Evolutionary conservation across 2,888 invertebrate species (phyloP).

Genomic region (Euclidia mi): DNA sequence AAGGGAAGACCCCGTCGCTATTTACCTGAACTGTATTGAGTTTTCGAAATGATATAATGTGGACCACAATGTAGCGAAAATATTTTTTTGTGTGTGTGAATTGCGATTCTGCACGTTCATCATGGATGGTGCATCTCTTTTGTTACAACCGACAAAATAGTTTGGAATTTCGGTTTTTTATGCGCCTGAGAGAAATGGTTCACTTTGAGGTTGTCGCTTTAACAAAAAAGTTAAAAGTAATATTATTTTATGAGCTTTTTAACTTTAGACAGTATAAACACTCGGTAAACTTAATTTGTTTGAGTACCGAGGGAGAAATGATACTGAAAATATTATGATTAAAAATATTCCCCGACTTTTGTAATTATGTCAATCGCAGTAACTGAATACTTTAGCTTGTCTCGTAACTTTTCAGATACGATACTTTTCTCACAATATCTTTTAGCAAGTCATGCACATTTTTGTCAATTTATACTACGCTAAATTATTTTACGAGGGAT

Average conservation of each 20-base stretch:
- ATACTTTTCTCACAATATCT: conserved; percentile 17
- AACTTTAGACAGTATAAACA: conserved; percentile 25
- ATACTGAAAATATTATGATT: conserved; percentile 11
- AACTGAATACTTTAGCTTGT: background rate
- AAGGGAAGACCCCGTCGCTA: conserved; percentile 76
- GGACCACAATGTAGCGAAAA: conserved; percentile 83
- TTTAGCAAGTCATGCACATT: conserved; percentile 9
- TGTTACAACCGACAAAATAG: conserved; percentile 73
- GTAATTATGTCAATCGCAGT: conserved; percentile 6
- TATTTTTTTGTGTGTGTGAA: conserved; percentile 77
- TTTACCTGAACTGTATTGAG: conserved; percentile 84
- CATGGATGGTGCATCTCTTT: conserved; percentile 72
- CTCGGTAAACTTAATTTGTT: conserved; percentile 21
- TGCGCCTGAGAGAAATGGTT: conserved; percentile 48
- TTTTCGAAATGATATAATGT: conserved; percentile 78
- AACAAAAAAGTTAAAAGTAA: conserved; percentile 34
- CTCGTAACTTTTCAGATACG: conserved; percentile 10
- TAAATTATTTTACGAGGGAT: conserved; percentile 26
- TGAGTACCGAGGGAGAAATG: conserved; percentile 13
- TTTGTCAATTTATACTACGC: conserved; percentile 6
- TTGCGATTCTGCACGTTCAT: conserved; percentile 79
- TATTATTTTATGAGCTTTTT: conserved; percentile 36
- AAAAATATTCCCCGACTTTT: conserved; percentile 13
- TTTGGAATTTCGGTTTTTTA: conserved; percentile 59
- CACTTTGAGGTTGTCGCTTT: conserved; percentile 27